These are phyloP conservation scores for Priocnemis perturbator DNA, from an alignment of 2,888 invertebrate genomes.

Conservation along the genomic window DNA sequence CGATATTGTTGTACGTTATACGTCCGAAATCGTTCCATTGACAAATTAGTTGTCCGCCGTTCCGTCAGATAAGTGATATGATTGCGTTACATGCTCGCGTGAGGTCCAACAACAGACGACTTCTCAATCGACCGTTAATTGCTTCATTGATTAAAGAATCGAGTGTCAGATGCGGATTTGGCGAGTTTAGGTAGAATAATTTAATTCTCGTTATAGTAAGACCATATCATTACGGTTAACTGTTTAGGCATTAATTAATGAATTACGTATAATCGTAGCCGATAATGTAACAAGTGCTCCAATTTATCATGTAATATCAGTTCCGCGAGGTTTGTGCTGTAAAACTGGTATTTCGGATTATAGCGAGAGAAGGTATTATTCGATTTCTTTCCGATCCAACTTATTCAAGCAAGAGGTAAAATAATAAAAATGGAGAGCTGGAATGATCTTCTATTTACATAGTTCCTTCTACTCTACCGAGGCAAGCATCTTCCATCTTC, in stretches of 20 bases:
- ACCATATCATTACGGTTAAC: conserved; percentile 69
- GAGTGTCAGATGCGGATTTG: background rate
- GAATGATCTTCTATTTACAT: background rate
- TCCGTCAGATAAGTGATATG: too few relatives aligned
- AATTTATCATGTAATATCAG: conserved; percentile 48
- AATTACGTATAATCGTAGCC: conserved; percentile 58
- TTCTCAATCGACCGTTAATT: too few relatives aligned
- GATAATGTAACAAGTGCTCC: conserved; percentile 50
- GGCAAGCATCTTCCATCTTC: background rate
- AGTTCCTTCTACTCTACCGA: too few relatives aligned
- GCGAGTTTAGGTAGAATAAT: conserved; percentile 54
- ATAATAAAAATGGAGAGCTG: background rate
- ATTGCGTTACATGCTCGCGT: too few relatives aligned
- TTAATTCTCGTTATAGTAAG: conserved; percentile 66
- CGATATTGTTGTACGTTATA: too few relatives aligned
- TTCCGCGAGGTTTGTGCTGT: conserved; percentile 45
- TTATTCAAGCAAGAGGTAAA: conserved; percentile 2
- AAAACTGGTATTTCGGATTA: conserved; percentile 23
- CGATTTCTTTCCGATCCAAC: conserved; percentile 4
- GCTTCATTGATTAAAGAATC: too few relatives aligned
- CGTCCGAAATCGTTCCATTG: too few relatives aligned
- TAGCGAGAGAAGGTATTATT: background rate
- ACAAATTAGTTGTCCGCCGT: too few relatives aligned
- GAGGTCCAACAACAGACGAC: too few relatives aligned
- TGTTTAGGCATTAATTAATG: conserved; percentile 63